Evolutionary conservation across 30 jellyfish, hydroid and myxozoan species (phyloP).

Genomic region (Aurelia aurita complex sp. Pacific): DNA sequence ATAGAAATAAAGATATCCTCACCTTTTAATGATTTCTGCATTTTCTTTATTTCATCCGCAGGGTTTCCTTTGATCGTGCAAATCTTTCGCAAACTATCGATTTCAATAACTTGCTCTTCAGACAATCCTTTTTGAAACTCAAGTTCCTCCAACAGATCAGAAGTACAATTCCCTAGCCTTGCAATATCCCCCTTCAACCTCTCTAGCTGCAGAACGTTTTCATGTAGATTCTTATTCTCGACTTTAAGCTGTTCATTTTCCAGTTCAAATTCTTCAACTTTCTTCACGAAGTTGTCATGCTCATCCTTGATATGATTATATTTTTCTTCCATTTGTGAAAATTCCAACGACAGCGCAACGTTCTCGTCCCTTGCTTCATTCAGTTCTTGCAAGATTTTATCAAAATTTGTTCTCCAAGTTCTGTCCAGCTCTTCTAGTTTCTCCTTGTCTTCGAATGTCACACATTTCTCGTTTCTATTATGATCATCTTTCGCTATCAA

Average conservation of each 20-base stretch:
- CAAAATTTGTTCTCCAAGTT: constrained; percentile 46
- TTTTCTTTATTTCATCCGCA: constrained; percentile 59
- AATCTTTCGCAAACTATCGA: constrained; percentile 69
- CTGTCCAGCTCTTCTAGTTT: constrained; percentile 46
- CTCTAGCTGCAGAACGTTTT: constrained; percentile 34
- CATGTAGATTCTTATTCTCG: constrained; percentile 46
- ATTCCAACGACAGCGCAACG: constrained; percentile 59
- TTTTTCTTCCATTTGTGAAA: constrained; percentile 39
- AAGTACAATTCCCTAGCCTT: constrained; percentile 63
- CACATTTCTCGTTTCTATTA: constrained; percentile 24
- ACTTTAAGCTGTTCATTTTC: constrained; percentile 19
- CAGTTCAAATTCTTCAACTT: constrained; percentile 1
- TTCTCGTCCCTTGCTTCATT: constrained; percentile 71
- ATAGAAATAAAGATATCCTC: too few relatives aligned
- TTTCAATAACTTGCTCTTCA: constrained; percentile 65
- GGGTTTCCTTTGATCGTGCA: constrained; percentile 74
- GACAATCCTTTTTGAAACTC: constrained; percentile 51
- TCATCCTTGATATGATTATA: constrained; percentile 4
- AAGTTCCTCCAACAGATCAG: constrained; percentile 69
- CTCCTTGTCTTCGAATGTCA: constrained; percentile 36
- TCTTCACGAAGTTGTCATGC: background rate
- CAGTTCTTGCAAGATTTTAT: constrained; percentile 24
- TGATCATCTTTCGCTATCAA: background rate
- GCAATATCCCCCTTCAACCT: constrained; percentile 35
- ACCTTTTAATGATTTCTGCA: constrained; percentile 65